A percentile compares a stretch with the other conserved stretches of the same genome.
Conservation (phyloP, 2,888 invertebrate species). For the Digitonthophagus gazella region DNA sequence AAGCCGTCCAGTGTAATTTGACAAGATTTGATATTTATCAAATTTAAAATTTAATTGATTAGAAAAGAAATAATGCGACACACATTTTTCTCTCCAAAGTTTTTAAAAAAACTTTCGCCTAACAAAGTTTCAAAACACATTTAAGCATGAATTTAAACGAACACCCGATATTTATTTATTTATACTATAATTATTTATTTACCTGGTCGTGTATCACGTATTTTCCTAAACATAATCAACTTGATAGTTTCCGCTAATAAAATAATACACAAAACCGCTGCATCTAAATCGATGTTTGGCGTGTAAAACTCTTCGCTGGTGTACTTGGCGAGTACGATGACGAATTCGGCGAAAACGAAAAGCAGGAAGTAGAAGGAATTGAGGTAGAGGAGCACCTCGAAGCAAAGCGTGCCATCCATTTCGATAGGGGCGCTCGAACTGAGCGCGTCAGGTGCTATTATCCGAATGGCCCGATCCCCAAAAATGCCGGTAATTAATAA, state of each 20-base stretch:
- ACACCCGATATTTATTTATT: slow-evolving; percentile 11
- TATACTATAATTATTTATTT: slow-evolving; percentile 1
- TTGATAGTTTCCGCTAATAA: slow-evolving; percentile 31
- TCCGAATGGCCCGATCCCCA: slow-evolving; percentile 22
- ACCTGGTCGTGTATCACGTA: slow-evolving; percentile 27
- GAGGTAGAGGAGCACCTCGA: slow-evolving; percentile 34
- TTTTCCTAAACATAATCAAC: slow-evolving; percentile 29
- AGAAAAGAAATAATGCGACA: too few species aligned
- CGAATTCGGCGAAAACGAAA: slow-evolving; percentile 34
- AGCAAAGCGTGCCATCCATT: slow-evolving; percentile 35
- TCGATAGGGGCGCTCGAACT: slow-evolving; percentile 2
- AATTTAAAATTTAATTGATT: too few species aligned
- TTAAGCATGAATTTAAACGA: too few species aligned
- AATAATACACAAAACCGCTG: slow-evolving; percentile 31
- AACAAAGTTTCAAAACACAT: too few species aligned
- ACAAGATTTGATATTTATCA: too few species aligned
- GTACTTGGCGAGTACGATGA: slow-evolving; percentile 34
- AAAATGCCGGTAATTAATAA: slow-evolving; percentile 27
- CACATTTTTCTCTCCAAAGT: too few species aligned
- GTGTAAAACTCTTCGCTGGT: slow-evolving; percentile 30
- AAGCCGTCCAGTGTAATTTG: too few species aligned
- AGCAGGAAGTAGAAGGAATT: slow-evolving; percentile 34
- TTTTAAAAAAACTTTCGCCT: too few species aligned
- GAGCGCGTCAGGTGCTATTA: slow-evolving; percentile 19
- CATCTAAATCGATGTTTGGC: slow-evolving; percentile 33